Percentiles rank a stretch among this genome's conserved stretches.
Conservation (phyloP, 2,113 vertebrate genomes). For the Psammodynastes pulverulentus region DNA sequence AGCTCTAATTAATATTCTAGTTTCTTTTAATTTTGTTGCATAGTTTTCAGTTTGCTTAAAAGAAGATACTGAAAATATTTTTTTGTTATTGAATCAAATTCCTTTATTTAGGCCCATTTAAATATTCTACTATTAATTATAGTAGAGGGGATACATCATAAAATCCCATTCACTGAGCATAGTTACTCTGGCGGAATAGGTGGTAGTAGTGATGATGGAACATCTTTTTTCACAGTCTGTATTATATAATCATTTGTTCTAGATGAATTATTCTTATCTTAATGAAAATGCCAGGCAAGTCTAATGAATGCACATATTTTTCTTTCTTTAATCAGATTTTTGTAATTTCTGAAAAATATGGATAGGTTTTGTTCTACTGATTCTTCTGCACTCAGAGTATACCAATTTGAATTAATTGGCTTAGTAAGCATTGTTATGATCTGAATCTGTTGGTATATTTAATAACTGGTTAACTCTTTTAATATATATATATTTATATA, state of each 20-base stretch:
- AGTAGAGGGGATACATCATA: neutral
- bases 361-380: neutral
- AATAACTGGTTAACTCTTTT: neutral
- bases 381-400: neutral
- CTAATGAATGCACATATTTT: neutral
- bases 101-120: neutral
- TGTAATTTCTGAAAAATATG: neutral
- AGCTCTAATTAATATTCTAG: neutral
- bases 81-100: neutral
- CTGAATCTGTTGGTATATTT: neutral
- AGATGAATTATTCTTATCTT: neutral
- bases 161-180: neutral
- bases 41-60: neutral
- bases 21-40: neutral
- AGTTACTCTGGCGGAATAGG: neutral
- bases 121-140: neutral
- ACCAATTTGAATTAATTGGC: neutral
- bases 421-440: neutral
- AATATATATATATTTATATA: neutral
- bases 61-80: neutral
- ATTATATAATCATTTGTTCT: neutral
- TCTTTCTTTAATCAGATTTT: neutral
- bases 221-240: neutral
- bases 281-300: neutral
- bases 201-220: neutral